These are phyloP conservation scores for Hippoglossus stenolepis DNA, from an alignment of 2,113 vertebrate species.

Conservation along the genomic window DNA sequence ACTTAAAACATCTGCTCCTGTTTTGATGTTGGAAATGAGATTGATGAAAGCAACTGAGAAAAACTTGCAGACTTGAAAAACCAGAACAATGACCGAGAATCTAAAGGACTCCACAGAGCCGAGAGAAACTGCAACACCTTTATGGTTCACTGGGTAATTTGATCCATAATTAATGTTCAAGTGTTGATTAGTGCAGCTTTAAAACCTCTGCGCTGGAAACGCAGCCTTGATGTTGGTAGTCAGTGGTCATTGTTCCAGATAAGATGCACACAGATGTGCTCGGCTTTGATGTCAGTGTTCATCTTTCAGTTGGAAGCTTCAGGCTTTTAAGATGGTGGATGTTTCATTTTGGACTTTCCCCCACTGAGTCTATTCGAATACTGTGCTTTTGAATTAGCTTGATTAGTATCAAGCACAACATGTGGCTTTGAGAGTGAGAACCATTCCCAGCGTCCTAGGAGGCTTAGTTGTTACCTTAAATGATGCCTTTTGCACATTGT, in stretches of 20 bases:
- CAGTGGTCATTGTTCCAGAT: conserved; percentile 28
- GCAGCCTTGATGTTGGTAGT: neutral
- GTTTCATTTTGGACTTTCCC: conserved; percentile 48
- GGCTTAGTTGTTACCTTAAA: conserved; percentile 41
- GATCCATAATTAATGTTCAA: neutral
- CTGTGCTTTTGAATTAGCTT: conserved; percentile 56
- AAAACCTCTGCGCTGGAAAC: neutral
- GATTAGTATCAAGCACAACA: conserved; percentile 56
- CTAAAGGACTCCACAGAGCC: neutral
- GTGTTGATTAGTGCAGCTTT: neutral
- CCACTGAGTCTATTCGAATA: conserved; percentile 48
- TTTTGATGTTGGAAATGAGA: neutral
- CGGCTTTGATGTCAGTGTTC: conserved; percentile 43
- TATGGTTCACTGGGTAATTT: neutral
- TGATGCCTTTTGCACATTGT: conserved; percentile 35
- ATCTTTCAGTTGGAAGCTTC: conserved; percentile 37
- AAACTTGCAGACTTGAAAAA: too few relatives aligned
- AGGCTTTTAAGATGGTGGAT: conserved; percentile 58
- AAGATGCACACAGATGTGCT: conserved; percentile 22
- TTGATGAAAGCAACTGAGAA: conserved; percentile 2
- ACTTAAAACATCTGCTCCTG: neutral
- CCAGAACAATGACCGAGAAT: too few relatives aligned
- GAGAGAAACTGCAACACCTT: conserved; percentile 3
- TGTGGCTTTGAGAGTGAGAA: conserved; percentile 48
- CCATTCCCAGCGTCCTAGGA: conserved; percentile 33